Evolutionary conservation across 2,888 invertebrate species (phyloP).

Genomic region (Gandaritis pyraliata): DNA sequence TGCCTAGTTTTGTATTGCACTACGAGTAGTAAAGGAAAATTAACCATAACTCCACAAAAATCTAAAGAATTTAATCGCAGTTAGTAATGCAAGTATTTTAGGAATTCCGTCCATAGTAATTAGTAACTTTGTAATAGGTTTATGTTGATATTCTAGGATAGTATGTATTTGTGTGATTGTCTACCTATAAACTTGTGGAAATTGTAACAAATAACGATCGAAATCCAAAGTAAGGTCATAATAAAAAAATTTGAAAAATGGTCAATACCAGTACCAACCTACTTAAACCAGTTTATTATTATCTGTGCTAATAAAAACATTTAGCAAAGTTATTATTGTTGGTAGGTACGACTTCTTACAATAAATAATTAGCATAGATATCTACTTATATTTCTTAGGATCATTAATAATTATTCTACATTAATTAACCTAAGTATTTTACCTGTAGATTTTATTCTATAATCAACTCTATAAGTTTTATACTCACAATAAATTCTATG

Average conservation of each 20-base stretch:
- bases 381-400: too few relatives aligned
- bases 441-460: background rate
- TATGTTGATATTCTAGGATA: background rate
- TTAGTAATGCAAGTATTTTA: background rate
- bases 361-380: too few relatives aligned
- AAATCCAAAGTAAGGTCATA: slow-evolving; percentile 78
- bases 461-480: slow-evolving; percentile 47
- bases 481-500: slow-evolving; percentile 70
- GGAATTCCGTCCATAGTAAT: slow-evolving; percentile 1
- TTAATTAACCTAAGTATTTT: background rate
- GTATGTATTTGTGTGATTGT: background rate
- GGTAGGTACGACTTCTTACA: too few relatives aligned
- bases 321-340: too few relatives aligned
- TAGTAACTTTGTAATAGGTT: too few relatives aligned
- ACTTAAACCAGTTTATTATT: too few relatives aligned
- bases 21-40: too few relatives aligned
- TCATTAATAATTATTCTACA: too few relatives aligned
- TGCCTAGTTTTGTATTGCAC: too few relatives aligned
- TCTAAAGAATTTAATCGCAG: background rate
- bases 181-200: background rate
- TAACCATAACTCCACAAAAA: too few relatives aligned
- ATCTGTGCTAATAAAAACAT: too few relatives aligned
- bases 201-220: slow-evolving; percentile 3
- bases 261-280: too few relatives aligned
- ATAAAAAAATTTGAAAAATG: slow-evolving; percentile 47